Conservation (phyloP, 2,113 vertebrate species). For the Apteryx owenii region DNA sequence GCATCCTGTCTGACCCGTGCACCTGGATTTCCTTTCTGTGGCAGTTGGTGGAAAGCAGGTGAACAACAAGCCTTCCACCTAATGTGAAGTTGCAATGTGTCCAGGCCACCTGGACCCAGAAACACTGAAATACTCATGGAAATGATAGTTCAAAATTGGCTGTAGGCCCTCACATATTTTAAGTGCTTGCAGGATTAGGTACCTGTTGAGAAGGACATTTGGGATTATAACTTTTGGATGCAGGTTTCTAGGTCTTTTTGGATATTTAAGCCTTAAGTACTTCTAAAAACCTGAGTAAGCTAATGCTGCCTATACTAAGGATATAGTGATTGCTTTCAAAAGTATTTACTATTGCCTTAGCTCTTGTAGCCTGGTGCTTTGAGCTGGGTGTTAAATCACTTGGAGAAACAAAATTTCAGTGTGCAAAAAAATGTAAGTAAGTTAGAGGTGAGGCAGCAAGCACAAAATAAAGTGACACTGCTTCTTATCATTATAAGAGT, state of each 20-base stretch:
- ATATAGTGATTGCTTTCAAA: background rate
- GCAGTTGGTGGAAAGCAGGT: background rate
- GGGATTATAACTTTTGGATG: background rate
- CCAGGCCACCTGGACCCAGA: background rate
- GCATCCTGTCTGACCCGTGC: background rate
- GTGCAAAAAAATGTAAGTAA: background rate
- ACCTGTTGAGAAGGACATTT: background rate
- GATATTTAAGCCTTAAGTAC: background rate
- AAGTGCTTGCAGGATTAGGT: background rate
- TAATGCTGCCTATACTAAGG: background rate
- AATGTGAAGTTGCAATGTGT: background rate
- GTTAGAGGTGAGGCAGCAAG: background rate
- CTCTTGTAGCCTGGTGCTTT: background rate
- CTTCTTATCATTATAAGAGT: background rate
- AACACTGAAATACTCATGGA: background rate
- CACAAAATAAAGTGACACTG: background rate
- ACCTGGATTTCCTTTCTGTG: background rate
- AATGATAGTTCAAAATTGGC: background rate
- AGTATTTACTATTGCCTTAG: background rate
- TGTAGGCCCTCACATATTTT: background rate
- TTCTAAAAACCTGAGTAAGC: background rate
- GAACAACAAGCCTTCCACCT: background rate
- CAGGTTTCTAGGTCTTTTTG: background rate
- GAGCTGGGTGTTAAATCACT: background rate
- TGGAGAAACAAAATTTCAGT: background rate